phyloP scores from a whole-genome alignment of 2,113 vertebrate species.

The Tylochromis polylepis region DNA sequence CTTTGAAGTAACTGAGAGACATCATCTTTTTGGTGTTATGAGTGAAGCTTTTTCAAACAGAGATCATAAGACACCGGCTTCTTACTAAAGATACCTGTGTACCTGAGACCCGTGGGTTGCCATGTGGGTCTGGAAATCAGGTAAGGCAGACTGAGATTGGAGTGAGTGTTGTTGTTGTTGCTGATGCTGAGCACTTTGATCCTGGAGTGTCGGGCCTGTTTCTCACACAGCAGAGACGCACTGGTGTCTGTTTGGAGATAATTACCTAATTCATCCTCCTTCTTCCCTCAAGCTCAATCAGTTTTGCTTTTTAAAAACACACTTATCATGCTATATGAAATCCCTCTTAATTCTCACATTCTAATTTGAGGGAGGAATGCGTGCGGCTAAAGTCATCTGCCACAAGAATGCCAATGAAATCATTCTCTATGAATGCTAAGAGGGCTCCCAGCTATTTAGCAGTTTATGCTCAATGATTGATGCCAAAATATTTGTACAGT shows the following conservation, averaged over 20 bases:
- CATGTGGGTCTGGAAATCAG: slow-evolving; percentile 37
- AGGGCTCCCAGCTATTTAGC: slow-evolving; percentile 54
- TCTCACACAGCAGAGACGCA: slow-evolving; percentile 24
- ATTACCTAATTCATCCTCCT: slow-evolving; percentile 49
- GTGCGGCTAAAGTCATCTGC: slow-evolving; percentile 54
- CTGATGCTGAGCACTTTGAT: slow-evolving; percentile 30
- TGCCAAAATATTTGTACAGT: slow-evolving; percentile 60
- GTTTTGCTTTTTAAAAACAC: slow-evolving; percentile 54
- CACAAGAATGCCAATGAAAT: slow-evolving; percentile 53
- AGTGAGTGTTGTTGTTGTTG: neutral
- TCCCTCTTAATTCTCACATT: slow-evolving; percentile 55
- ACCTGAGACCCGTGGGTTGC: slow-evolving; percentile 13
- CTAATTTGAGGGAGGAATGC: slow-evolving; percentile 48
- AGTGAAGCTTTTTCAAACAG: neutral
- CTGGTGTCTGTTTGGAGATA: slow-evolving; percentile 46
- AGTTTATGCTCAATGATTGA: slow-evolving; percentile 52
- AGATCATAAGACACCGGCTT: neutral
- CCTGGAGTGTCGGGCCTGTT: neutral
- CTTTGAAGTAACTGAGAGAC: slow-evolving; percentile 28
- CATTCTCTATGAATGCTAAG: slow-evolving; percentile 41
- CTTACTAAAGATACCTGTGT: neutral
- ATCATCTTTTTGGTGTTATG: neutral
- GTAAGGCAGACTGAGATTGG: slow-evolving; percentile 19
- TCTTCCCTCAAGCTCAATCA: slow-evolving; percentile 48
- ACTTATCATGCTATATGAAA: slow-evolving; percentile 48